Conservation (phyloP, 2,113 vertebrate genomes). For the Procavia capensis region DNA sequence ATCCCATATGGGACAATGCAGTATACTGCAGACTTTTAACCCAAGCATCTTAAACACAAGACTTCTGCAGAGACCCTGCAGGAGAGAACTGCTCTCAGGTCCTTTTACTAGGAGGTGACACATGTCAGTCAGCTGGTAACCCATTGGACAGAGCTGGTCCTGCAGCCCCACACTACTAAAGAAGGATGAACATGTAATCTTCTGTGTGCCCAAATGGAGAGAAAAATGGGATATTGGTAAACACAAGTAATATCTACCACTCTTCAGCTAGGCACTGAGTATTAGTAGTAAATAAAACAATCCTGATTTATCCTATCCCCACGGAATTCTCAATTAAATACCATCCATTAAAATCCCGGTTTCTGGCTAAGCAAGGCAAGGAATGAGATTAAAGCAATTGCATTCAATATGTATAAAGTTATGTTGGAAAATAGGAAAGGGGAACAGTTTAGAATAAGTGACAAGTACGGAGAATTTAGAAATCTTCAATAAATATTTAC, state of each 20-base stretch:
- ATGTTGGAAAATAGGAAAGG: conserved; percentile 59
- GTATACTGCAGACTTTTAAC: not conserved
- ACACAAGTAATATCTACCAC: not conserved
- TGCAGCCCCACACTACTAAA: not conserved
- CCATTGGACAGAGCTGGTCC: not conserved
- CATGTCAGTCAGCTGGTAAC: not conserved
- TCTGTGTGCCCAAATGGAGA: not conserved
- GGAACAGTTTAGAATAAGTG: conserved; percentile 65
- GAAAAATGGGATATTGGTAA: not conserved
- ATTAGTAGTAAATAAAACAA: not conserved
- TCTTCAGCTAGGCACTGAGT: not conserved
- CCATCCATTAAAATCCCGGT: not conserved
- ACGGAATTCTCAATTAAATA: not conserved
- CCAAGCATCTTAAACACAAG: not conserved
- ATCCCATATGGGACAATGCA: not conserved
- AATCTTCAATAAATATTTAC: conserved; percentile 80
- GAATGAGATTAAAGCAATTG: conserved; percentile 39
- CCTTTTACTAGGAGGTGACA: not conserved
- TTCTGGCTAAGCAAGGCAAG: conserved; percentile 26
- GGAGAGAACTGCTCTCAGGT: not conserved
- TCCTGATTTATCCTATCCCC: not conserved
- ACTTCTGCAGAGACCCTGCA: not conserved
- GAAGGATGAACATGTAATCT: not conserved
- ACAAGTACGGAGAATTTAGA: conserved; percentile 74
- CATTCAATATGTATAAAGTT: conserved; percentile 47